Base-by-base conservation (phyloP, 2,888 invertebrate genomes). In the Hypomecis punctinalis region DNA sequence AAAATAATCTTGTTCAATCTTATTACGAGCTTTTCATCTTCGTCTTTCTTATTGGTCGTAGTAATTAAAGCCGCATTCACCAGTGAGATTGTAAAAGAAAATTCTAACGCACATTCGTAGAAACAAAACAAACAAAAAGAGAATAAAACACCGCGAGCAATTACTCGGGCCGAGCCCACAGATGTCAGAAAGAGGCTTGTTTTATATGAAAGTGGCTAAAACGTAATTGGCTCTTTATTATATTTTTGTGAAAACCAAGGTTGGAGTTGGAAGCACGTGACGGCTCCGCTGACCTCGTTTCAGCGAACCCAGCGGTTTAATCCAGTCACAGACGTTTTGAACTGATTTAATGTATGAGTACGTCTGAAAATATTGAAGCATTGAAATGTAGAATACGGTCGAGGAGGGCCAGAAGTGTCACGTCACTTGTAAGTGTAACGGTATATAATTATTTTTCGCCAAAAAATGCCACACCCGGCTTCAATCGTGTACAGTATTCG, bases 121-220 rank as follows among this genome's bases (percentile, higher is more conserved):
- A 66, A 68, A 74, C 70, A 60, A 56, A 57, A 56, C 46, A 60
- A 67, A 56, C 51, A 59, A 45, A 61, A 47, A 63, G 61, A 59
- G 56, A 69, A 66, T 60, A 67, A 63, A 63, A 57, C 61, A 36
- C 54, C 23, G 54, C 61, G 37, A 55, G 48, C 61, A 48, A 61
- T 61, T 49, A 61, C 61, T 61, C 48, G 6, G 1, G 61, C 55
- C 61, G n/a, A 62, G 37, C 55, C 55, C 48, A 35, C 37, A 51
- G 55, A 56, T 62, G 61, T 56, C 61, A 56, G 51, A 39, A 49
- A 45, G 61, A 51, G 61, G 45, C 55, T 62, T 39, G 56, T 37
- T 51, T 62, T 49, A 43, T 55, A 49, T 55, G 37, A 62, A 62
- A 62, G 56, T 56, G 61, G 49, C 45, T 55, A 23, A 61, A 55